These are phyloP conservation scores for Varanus komodoensis DNA, from an alignment of 2,113 vertebrate species.

Conservation along the genomic window DNA sequence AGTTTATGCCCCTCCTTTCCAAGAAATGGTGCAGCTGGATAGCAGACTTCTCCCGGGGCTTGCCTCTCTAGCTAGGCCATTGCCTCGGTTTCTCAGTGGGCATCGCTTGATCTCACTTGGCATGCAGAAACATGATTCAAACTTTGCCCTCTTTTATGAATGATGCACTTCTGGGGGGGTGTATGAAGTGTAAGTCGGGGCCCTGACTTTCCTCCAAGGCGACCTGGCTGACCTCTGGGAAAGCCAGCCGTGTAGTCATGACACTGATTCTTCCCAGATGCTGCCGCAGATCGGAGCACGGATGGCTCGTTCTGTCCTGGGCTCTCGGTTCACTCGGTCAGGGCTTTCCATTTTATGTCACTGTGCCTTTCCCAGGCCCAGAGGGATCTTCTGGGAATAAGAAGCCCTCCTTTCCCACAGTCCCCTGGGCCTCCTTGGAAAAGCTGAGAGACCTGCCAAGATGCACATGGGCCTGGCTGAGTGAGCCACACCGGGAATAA, in stretches of 20 bases:
- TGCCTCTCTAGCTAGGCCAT: too few species aligned
- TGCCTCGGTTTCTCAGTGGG: too few species aligned
- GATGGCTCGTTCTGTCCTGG: too few species aligned
- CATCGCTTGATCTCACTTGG: too few species aligned
- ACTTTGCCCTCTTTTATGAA: too few species aligned
- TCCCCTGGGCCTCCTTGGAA: not conserved
- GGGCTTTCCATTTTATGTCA: not conserved
- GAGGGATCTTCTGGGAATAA: not conserved
- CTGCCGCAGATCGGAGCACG: not conserved
- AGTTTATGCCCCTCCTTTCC: too few species aligned
- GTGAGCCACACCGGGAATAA: not conserved
- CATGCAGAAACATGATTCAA: too few species aligned
- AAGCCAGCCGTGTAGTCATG: not conserved
- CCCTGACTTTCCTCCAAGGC: not conserved
- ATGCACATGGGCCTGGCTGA: not conserved
- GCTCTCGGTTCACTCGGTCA: too few species aligned
- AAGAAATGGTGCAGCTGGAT: too few species aligned
- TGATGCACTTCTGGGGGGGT: not conserved
- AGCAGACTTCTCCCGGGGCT: too few species aligned
- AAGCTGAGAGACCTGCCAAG: not conserved
- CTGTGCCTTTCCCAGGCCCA: conserved; percentile 1
- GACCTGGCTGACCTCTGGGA: not conserved
- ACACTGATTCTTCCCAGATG: not conserved
- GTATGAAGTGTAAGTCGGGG: not conserved
- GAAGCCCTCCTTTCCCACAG: conserved; percentile 3